A percentile compares a stretch with the other conserved stretches of the same genome.
phyloP scores from a whole-genome alignment of 37 sponge, comb jelly and placozoan species.

The Chondrosia reniformis region DNA sequence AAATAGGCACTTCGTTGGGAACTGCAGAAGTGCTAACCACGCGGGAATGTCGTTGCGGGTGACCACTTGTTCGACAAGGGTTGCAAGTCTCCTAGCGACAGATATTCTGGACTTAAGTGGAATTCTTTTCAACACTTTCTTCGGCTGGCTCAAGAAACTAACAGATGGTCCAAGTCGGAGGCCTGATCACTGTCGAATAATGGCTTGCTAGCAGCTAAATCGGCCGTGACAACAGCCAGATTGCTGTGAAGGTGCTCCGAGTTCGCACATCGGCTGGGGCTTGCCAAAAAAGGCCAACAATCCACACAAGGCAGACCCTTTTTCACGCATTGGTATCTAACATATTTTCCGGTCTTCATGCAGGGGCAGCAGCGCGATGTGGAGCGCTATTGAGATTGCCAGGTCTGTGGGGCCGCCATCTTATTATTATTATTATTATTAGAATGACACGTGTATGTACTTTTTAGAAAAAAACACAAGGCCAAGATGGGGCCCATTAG shows the following conservation, averaged over 20 bases:
- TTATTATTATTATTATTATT: not conserved
- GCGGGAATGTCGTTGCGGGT: not conserved
- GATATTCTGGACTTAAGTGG: not conserved
- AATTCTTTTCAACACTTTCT: conserved; percentile 1
- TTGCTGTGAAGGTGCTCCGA: not conserved
- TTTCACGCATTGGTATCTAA: not conserved
- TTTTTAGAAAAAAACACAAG: too few relatives aligned
- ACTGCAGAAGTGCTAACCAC: not conserved
- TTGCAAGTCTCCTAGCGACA: not conserved
- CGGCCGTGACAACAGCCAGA: not conserved
- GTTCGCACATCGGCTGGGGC: not conserved
- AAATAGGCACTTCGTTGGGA: not conserved
- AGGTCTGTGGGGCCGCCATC: not conserved
- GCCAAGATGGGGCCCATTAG: too few relatives aligned
- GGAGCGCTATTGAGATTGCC: not conserved
- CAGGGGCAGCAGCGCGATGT: not conserved
- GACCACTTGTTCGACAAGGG: not conserved
- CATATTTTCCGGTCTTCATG: not conserved
- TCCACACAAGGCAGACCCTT: not conserved
- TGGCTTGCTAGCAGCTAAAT: not conserved
- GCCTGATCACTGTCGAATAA: too few relatives aligned
- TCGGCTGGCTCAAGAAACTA: not conserved
- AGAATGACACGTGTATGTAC: too few relatives aligned
- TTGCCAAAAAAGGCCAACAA: not conserved
- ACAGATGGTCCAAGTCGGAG: too few relatives aligned